Percentiles rank a stretch among this genome's conserved stretches.
These are phyloP conservation scores for Hesperophylax magnus DNA, from an alignment of 1,140 invertebrate genomes.

Conservation along the genomic window DNA sequence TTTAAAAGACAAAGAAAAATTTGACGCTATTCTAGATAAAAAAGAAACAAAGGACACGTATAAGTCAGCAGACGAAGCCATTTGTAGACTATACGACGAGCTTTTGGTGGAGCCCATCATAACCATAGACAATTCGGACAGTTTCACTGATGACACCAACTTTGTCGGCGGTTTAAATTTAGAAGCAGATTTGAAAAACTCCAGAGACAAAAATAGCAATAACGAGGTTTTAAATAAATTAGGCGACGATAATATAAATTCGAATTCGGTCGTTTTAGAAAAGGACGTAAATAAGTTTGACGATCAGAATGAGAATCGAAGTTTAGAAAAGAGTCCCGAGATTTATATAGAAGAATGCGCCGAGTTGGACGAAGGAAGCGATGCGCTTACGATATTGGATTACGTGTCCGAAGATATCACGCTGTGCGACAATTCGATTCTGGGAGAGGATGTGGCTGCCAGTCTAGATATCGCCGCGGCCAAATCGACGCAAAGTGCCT, in stretches of 20 bases:
- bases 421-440: constrained; percentile 6
- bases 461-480: background rate
- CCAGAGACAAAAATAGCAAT: constrained; percentile 31
- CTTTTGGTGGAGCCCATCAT: background rate
- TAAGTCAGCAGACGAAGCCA: background rate
- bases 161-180: background rate
- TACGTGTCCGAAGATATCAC: constrained; percentile 1
- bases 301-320: constrained; percentile 8
- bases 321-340: background rate
- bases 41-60: background rate
- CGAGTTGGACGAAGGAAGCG: constrained; percentile 29
- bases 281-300: background rate
- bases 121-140: background rate
- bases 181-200: background rate
- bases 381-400: constrained; percentile 35
- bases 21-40: constrained; percentile 8
- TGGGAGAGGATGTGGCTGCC: background rate
- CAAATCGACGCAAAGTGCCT: constrained; percentile 15
- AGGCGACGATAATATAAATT: background rate
- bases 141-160: background rate
- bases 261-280: constrained; percentile 3
- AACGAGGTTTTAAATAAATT: background rate
- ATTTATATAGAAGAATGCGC: constrained; percentile 10
- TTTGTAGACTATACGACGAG: constrained; percentile 10
- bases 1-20: background rate